Evolutionary conservation across 2,113 vertebrate species (phyloP).

Genomic region (Etia nguti): DNA sequence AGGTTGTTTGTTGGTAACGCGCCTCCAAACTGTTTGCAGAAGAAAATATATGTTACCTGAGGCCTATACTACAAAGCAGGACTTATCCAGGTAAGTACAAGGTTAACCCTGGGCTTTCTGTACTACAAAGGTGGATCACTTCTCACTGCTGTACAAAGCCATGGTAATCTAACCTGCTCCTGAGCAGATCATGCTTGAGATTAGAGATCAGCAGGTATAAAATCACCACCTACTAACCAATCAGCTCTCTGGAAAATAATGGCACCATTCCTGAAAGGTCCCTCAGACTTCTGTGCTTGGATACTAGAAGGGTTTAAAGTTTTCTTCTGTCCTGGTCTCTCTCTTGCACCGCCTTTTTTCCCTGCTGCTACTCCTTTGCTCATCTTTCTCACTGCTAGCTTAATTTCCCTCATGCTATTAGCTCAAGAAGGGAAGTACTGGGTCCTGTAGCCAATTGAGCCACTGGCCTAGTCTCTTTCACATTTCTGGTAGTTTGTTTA

Average conservation of each 20-base stretch:
- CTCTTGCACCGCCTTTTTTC: not conserved
- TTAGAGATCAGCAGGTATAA: not conserved
- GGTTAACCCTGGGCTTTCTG: rapidly evolving
- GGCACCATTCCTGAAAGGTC: not conserved
- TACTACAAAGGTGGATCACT: not conserved
- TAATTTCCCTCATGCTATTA: not conserved
- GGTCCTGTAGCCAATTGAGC: not conserved
- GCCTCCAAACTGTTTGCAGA: not conserved
- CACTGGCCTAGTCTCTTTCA: not conserved
- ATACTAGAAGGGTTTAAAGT: not conserved
- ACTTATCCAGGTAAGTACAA: not conserved
- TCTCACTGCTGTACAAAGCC: not conserved
- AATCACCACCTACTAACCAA: not conserved
- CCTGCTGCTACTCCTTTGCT: not conserved
- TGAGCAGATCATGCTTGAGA: not conserved
- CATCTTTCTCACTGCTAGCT: not conserved
- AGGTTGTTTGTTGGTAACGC: not conserved
- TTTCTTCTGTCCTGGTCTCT: not conserved
- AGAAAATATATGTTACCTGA: not conserved
- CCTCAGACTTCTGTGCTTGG: not conserved
- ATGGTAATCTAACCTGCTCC: not conserved
- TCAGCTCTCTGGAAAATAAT: not conserved
- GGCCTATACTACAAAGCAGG: not conserved
- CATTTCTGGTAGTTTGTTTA: not conserved
- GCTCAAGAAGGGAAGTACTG: not conserved